A percentile compares a stretch with the other conserved stretches of the same genome.
These are phyloP conservation scores for Napeogenes inachia DNA, from an alignment of 2,888 invertebrate genomes.

Conservation along the genomic window DNA sequence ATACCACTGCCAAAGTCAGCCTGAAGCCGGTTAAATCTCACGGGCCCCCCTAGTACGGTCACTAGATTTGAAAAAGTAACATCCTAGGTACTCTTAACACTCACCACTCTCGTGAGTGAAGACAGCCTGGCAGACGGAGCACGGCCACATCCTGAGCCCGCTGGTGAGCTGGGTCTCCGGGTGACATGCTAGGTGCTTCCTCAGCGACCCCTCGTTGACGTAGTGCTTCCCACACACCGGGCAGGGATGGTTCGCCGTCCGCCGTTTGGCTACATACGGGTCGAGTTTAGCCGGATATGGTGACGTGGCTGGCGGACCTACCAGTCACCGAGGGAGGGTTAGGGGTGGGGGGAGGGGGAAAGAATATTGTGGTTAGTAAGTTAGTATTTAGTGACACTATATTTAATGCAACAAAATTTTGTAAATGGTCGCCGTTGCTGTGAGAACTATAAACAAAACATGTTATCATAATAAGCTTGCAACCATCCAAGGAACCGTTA, in stretches of 20 bases:
- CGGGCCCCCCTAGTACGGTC: too few relatives aligned
- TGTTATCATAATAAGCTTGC: slow-evolving; percentile 72
- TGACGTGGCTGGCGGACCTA: slow-evolving; percentile 80
- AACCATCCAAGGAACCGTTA: slow-evolving; percentile 72
- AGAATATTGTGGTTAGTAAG: slow-evolving; percentile 70
- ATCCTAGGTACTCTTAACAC: slow-evolving; percentile 33
- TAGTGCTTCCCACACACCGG: slow-evolving; percentile 97
- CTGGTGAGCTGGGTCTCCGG: slow-evolving; percentile 93
- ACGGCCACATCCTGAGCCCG: slow-evolving; percentile 96
- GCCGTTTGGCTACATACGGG: slow-evolving; percentile 93
- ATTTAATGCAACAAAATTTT: too few relatives aligned
- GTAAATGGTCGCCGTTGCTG: slow-evolving; percentile 40
- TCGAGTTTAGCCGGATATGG: slow-evolving; percentile 79
- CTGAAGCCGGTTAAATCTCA: too few relatives aligned
- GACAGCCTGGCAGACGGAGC: slow-evolving; percentile 95
- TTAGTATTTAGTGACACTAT: slow-evolving; percentile 37
- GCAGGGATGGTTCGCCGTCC: slow-evolving; percentile 96
- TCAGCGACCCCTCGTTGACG: slow-evolving; percentile 94
- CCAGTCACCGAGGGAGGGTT: slow-evolving; percentile 60
- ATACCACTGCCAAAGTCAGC: too few relatives aligned
- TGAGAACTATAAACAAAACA: slow-evolving; percentile 72
- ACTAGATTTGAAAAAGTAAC: too few relatives aligned
- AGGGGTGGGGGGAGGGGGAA: slow-evolving; percentile 29
- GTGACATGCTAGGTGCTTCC: slow-evolving; percentile 94
- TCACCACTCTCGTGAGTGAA: slow-evolving; percentile 96